These are phyloP conservation scores for Molorchus minor DNA, from an alignment of 2,888 invertebrate genomes.

Conservation along the genomic window DNA sequence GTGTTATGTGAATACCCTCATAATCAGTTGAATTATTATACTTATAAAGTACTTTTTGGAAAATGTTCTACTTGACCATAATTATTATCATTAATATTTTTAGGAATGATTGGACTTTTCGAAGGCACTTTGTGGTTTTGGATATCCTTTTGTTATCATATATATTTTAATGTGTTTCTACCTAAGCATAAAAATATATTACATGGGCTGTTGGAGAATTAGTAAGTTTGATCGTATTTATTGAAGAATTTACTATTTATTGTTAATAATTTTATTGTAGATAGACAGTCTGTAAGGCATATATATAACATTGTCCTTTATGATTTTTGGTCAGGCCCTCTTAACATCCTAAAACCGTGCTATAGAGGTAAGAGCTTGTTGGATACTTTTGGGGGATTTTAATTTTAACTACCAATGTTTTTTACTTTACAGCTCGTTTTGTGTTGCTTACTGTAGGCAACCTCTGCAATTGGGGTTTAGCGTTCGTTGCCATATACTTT, in stretches of 20 bases:
- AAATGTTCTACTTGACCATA: not conserved
- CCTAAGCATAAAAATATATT: conserved; percentile 78
- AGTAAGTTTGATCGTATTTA: conserved; percentile 61
- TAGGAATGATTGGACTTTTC: conserved; percentile 74
- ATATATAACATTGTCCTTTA: conserved; percentile 51
- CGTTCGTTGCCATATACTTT: conserved; percentile 70
- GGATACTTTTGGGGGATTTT: conserved; percentile 4
- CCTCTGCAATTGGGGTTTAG: conserved; percentile 71
- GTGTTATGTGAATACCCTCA: too few relatives aligned
- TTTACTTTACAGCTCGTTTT: conserved; percentile 63
- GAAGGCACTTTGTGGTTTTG: conserved; percentile 74
- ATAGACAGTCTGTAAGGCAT: not conserved
- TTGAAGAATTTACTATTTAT: conserved; percentile 7
- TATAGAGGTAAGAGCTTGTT: conserved; percentile 54
- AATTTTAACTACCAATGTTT: conserved; percentile 13
- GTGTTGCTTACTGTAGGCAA: conserved; percentile 69
- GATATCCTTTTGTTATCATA: conserved; percentile 74
- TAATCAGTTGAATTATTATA: too few relatives aligned
- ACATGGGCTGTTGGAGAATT: conserved; percentile 76
- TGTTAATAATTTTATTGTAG: not conserved
- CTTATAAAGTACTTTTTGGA: too few relatives aligned
- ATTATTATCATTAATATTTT: conserved; percentile 29
- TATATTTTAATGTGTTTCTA: conserved; percentile 74
- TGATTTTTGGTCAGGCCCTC: conserved; percentile 61
- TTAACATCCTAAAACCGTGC: conserved; percentile 61